Evolutionary conservation across 2,113 vertebrate species (phyloP), one percentile per base, ranked within the genome.

Genomic region (Camelus dromedarius): DNA sequence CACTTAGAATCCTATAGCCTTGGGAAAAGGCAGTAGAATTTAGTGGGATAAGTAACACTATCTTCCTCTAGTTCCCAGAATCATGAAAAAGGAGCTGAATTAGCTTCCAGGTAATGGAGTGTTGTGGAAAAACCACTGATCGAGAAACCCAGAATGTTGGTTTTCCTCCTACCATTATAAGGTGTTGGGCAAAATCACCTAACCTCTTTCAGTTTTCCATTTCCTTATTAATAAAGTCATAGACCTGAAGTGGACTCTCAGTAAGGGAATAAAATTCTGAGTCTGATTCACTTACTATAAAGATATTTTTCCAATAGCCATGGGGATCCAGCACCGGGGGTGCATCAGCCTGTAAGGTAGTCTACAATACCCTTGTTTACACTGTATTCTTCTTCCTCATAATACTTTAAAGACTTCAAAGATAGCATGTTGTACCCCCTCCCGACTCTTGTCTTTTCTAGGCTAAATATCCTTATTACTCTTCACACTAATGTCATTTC

Each of bases 171-270:
- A 24, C 16, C 9, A 60, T 30, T 87, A 2, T 14, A 22, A 42
- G 35, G 42, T 20, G 12, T 3, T 89, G 62, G n/a, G n/a, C 30
- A 93, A 79, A 73, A 81, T 28, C 14, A 54, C 8, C 2, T 62
- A 64, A 69, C 70, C 2, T 54, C 22, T 28, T 89, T 84, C 5
- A 24, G 28, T 46, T 58, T 6, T 83, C 19, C 4, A 16, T 66
- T 95, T 92, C 28, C 54, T 89, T 64, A 67, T 66, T 89, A 70
- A 72, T 56, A 92, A 93, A 64, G 15, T 62, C 28, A 26, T 30
- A 66, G 35, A 28, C 52, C 24, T 91, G 1, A 18, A 86, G 11
- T n/a, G 87, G 60, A 54, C 14, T 70, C 18, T 67, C 9, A 32
- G 13, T 50, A 76, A 88, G 89, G 38, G 35, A 64, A n/a, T 15